A percentile compares a stretch with the other conserved stretches of the same genome.
phyloP scores from a whole-genome alignment of 2,113 vertebrate genomes.

The Upupa epops region DNA sequence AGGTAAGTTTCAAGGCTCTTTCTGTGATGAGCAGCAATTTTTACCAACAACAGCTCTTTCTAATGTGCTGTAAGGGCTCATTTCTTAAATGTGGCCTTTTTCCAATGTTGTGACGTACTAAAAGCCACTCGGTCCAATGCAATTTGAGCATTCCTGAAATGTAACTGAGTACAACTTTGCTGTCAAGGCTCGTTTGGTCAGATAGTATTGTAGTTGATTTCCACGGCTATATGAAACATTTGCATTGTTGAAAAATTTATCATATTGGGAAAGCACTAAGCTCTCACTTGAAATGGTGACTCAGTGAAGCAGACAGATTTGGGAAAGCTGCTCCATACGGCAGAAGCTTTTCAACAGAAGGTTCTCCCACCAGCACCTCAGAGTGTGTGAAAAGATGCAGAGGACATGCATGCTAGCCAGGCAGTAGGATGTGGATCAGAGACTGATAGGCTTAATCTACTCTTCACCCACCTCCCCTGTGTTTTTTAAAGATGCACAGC shows the following conservation, averaged over 20 bases:
- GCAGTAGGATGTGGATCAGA: background rate
- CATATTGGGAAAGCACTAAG: background rate
- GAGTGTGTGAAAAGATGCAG: background rate
- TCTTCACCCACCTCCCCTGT: background rate
- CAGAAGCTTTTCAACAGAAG: constrained; percentile 1
- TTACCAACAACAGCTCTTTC: too few species aligned
- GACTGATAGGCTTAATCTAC: background rate
- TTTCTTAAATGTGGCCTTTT: background rate
- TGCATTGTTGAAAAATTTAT: background rate
- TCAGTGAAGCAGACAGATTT: constrained; percentile 16
- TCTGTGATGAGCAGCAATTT: too few species aligned
- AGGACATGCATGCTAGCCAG: background rate
- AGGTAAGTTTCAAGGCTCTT: background rate
- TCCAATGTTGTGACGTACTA: background rate
- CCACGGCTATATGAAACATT: background rate
- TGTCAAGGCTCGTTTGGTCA: background rate
- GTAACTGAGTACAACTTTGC: background rate
- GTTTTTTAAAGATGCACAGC: background rate
- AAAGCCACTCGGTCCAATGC: background rate
- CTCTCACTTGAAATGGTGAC: background rate
- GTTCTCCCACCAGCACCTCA: background rate
- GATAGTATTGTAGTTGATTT: background rate
- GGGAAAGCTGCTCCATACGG: background rate
- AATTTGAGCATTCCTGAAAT: background rate
- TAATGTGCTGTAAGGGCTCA: rapidly evolving